Percentiles rank a stretch among this genome's conserved stretches.
These are phyloP conservation scores for Hydropsyche betteni DNA, from an alignment of 2,888 invertebrate genomes.

Conservation along the genomic window DNA sequence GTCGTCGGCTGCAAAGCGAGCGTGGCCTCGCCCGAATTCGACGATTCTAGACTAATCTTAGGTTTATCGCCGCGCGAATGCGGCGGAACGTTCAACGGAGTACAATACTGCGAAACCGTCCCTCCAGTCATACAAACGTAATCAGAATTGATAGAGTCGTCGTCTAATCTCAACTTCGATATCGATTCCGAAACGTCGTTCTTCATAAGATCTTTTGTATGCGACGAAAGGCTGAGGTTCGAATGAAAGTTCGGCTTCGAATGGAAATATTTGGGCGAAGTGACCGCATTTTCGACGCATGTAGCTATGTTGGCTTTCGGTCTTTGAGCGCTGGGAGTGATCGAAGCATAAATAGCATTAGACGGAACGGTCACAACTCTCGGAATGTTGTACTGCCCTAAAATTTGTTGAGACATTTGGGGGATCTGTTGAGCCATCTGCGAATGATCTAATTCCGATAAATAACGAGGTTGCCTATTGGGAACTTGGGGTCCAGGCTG, in stretches of 20 bases:
- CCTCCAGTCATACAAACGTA: constrained; percentile 89
- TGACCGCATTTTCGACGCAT: constrained; percentile 65
- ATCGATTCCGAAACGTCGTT: constrained; percentile 31
- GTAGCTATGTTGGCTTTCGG: constrained; percentile 66
- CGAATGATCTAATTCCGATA: constrained; percentile 7
- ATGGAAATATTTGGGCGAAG: constrained; percentile 67
- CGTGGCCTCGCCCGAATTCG: constrained; percentile 55
- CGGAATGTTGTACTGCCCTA: constrained; percentile 52
- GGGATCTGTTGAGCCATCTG: constrained; percentile 41
- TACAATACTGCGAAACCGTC: constrained; percentile 63
- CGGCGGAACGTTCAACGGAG: constrained; percentile 56
- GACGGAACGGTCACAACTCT: constrained; percentile 64
- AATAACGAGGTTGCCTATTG: not conserved
- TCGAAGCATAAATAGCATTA: constrained; percentile 66
- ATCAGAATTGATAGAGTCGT: constrained; percentile 80
- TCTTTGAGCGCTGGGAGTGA: constrained; percentile 66
- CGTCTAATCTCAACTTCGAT: constrained; percentile 65
- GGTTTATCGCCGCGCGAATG: constrained; percentile 33
- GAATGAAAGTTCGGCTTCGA: constrained; percentile 52
- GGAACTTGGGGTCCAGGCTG: constrained; percentile 9
- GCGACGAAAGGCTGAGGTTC: constrained; percentile 56
- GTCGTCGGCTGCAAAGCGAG: constrained; percentile 60
- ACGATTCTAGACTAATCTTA: constrained; percentile 56
- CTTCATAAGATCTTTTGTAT: constrained; percentile 65
- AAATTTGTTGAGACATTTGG: constrained; percentile 44